Conservation (phyloP, 2,113 vertebrate species). For the Sinosuthora webbiana region DNA sequence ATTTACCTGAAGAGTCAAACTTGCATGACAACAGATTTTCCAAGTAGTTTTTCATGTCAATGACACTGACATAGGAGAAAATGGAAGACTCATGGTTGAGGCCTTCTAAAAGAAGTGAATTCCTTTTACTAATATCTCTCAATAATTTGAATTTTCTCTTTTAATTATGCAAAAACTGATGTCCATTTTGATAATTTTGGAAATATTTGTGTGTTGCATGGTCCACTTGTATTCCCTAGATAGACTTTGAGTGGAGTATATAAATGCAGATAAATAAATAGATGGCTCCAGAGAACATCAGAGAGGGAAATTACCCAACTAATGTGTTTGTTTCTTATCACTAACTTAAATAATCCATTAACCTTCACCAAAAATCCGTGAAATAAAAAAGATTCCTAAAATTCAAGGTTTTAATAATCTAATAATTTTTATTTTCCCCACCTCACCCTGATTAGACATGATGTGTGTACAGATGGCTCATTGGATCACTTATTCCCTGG, state of each 20-base stretch:
- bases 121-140: background rate
- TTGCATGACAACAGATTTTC: background rate
- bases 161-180: background rate
- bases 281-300: background rate
- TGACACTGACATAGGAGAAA: background rate
- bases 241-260: background rate
- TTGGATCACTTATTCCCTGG: background rate
- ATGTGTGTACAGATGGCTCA: background rate
- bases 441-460: background rate
- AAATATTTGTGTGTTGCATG: background rate
- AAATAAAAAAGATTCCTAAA: background rate
- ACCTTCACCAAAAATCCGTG: background rate
- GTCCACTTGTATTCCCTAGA: background rate
- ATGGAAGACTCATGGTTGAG: background rate
- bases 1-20: background rate
- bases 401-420: background rate
- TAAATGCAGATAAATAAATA: background rate
- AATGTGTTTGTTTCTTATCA: background rate
- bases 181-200: background rate
- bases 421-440: background rate
- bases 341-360: background rate
- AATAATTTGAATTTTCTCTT: background rate
- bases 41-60: background rate
- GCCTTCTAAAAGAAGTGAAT: background rate
- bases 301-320: background rate